Base-by-base conservation (phyloP, 35 echinoderm and acorn worm genomes). In the Apostichopus japonicus region DNA sequence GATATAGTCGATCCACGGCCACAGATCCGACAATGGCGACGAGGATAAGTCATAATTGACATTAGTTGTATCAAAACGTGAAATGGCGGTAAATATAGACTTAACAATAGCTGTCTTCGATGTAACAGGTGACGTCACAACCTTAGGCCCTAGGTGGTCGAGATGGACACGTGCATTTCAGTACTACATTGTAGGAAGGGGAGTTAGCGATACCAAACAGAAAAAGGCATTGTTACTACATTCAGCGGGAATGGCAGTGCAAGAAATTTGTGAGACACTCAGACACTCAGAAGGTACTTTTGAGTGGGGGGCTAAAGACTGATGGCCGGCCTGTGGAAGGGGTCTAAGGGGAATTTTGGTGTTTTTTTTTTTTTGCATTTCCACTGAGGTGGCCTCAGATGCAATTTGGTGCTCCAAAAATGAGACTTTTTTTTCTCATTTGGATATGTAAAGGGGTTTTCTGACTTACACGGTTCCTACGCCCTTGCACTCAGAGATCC, bases 91-190 rank as follows among this genome's bases (percentile, higher is more conserved):
- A 1, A 72, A 15, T 72, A 8, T 72, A 14, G 67, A 72, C 5
- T 5, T n/a, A 72, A 72, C 6, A 4, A 72, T 72, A 8, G 5
- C 67, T 4, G 16, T 8, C 19, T 87, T 87, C 84, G 62, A 87
- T 51, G 53, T 87, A 19, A 16, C 55, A 11, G 21, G 56, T 9
- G 56, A 87, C 10, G 65, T 65, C 6, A 17, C 55, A 6, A 62
- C 19, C n/a, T 23, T 87, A 6, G 14, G 70, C 8, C 67, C 65
- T 53, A 9, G 24, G 23, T 77, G 88, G 88, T 77, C 67, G 23
- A 16, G 72, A 11, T 90, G 88, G 88, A 90, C 54, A 77, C 65
- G 88, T 54, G 88, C 88, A 23, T 90, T 90, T 77, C 11, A 72
- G 16, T 75, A 53, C 65, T 90, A 90, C 72, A 21, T 90, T 1